Percentiles rank a stretch among this genome's conserved stretches.
These are phyloP conservation scores for Anguilla pacifica DNA, from an alignment of 2,797 vertebrate genomes.

Conservation along the genomic window DNA sequence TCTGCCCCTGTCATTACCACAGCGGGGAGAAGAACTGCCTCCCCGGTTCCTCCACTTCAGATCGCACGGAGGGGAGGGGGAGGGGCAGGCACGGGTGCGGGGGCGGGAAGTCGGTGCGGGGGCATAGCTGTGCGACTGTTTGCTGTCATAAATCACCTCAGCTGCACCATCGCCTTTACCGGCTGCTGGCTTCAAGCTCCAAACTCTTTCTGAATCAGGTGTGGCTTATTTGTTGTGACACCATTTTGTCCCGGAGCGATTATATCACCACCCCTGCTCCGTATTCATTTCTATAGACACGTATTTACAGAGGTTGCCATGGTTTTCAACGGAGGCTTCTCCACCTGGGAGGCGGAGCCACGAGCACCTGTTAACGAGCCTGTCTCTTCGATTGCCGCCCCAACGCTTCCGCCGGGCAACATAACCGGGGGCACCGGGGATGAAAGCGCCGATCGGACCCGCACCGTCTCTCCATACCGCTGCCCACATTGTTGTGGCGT, in stretches of 20 bases:
- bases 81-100: neutral
- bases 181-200: neutral
- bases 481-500: conserved; percentile 59
- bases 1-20: conserved; percentile 60
- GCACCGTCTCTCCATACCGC: conserved; percentile 50
- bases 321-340: neutral
- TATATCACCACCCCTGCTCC: neutral
- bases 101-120: neutral
- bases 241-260: neutral
- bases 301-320: neutral
- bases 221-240: neutral
- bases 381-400: neutral
- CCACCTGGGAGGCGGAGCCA: neutral
- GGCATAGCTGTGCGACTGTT: neutral
- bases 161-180: neutral
- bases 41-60: neutral
- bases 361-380: neutral
- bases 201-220: neutral
- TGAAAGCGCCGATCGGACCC: neutral
- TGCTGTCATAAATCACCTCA: neutral
- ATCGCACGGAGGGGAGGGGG: neutral
- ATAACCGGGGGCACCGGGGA: neutral
- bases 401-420: neutral
- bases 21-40: conserved; percentile 30
- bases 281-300: neutral